Base-by-base conservation (phyloP, 1,140 invertebrate species). In the Ladona fulva region DNA sequence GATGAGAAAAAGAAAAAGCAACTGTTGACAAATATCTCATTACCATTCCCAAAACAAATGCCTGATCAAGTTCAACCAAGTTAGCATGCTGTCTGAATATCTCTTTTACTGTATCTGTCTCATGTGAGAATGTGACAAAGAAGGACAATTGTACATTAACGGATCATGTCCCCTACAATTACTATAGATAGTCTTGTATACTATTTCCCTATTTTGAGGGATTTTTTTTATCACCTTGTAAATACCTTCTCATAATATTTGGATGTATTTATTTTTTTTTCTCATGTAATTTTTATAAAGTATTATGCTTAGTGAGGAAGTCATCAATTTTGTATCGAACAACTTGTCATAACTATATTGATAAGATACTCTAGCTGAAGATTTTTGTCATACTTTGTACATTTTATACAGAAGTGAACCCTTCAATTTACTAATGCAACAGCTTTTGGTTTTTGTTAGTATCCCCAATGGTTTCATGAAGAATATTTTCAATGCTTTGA, bases 1-100 rank as follows among this genome's bases (percentile, higher is more conserved):
- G 79, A 80, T 22, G 79, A 80, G 73, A 80, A 80, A 44, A 80
- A 80, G 78, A 80, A 78, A 74, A 74, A 74, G 44, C 10, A 52
- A 52, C 19, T 52, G 44, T 11, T 52, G 44, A 52, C 10, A 11
- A 19, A 52, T 19, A 52, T 10, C 44, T 11, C 44, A 52, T 19
- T 11, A 52, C 19, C 44, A 52, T 52, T 52, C 44, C 44, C 19
- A 10, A 52, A 52, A 52, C 10, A 52, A 52, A 52, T 52, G 10
- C 19, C 44, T 19, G 19, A 52, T 52, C 10, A 19, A 10, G 19
- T 52, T 52, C 10, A 52, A 19, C 19, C 19, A 52, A 52, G 44
- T 19, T 52, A 52, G 44, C 44, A 52, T n/a, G 10, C n/a, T n/a
- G n/a, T n/a, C n/a, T n/a, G n/a, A n/a, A n/a, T n/a, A n/a, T n/a